phyloP scores from a whole-genome alignment of 2,888 invertebrate genomes.

The Napeogenes inachia region DNA sequence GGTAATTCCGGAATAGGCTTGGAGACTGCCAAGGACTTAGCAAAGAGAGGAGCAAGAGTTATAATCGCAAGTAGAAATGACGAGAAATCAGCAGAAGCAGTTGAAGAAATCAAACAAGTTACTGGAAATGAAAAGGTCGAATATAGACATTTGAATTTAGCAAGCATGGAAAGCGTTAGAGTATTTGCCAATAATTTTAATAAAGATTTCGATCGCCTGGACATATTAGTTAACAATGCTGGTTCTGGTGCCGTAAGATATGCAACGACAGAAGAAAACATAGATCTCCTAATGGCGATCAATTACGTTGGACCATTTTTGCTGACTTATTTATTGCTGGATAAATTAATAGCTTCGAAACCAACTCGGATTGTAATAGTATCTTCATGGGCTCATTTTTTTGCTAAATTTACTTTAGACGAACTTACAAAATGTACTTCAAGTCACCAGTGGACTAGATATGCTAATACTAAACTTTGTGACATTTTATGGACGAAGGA shows the following conservation, averaged over 20 bases:
- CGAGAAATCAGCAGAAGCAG: conserved; percentile 81
- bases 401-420: conserved; percentile 68
- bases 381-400: conserved; percentile 53
- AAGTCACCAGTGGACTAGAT: conserved; percentile 39
- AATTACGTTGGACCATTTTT: conserved; percentile 85
- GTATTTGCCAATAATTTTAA: conserved; percentile 80
- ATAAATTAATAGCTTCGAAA: conserved; percentile 57
- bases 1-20: conserved; percentile 90
- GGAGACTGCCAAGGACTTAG: conserved; percentile 84
- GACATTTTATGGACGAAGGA: conserved; percentile 63
- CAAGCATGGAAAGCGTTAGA: conserved; percentile 70
- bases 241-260: conserved; percentile 62
- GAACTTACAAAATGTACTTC: conserved; percentile 34
- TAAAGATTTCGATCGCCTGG: conserved; percentile 65
- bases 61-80: conserved; percentile 87
- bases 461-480: conserved; percentile 61
- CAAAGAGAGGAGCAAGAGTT: conserved; percentile 81
- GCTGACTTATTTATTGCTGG: conserved; percentile 80
- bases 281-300: conserved; percentile 79
- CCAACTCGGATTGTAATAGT: conserved; percentile 67
- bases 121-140: conserved; percentile 83
- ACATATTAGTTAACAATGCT: conserved; percentile 82
- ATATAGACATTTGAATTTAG: conserved; percentile 72
- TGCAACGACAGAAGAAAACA: conserved; percentile 75
- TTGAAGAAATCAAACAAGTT: conserved; percentile 81